These are phyloP conservation scores for Dendrocopos noguchii DNA, from an alignment of 2,113 vertebrate species.

Conservation along the genomic window DNA sequence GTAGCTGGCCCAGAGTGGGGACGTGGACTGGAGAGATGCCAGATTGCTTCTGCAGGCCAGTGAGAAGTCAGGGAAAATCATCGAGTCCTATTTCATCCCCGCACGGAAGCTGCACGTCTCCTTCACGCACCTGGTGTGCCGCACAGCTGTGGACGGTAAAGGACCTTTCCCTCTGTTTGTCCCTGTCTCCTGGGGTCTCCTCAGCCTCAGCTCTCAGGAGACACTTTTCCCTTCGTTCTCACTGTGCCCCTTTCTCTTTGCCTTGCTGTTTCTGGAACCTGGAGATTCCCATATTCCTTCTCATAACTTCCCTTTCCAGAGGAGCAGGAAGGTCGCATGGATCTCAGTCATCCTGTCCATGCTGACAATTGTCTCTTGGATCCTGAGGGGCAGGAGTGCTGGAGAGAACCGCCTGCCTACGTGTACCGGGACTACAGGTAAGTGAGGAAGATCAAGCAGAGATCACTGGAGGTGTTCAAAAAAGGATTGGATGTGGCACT, in stretches of 20 bases:
- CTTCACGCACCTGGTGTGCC: conserved; percentile 94
- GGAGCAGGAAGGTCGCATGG: conserved; percentile 88
- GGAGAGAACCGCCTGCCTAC: conserved; percentile 93
- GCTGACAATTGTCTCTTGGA: conserved; percentile 97
- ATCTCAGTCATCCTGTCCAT: conserved; percentile 94
- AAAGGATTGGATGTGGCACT: no score
- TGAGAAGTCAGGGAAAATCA: conserved; percentile 82
- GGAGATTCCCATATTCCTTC: background rate
- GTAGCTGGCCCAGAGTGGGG: conserved; percentile 85
- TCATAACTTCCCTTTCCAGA: conserved; percentile 68
- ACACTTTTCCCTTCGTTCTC: background rate
- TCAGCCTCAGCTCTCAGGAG: background rate
- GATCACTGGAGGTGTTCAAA: no score
- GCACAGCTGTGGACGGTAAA: conserved; percentile 87
- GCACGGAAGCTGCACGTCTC: conserved; percentile 85
- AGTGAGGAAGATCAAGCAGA: background rate
- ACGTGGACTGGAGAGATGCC: conserved; percentile 83
- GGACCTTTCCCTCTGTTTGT: background rate
- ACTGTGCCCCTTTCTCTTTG: background rate
- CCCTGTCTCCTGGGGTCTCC: background rate
- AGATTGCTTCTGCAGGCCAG: conserved; percentile 88
- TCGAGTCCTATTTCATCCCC: conserved; percentile 92
- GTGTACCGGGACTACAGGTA: conserved; percentile 94
- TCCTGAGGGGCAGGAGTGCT: conserved; percentile 90
- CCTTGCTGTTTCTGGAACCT: background rate